Evolutionary conservation across 2,888 invertebrate genomes (phyloP).

Genomic region (Gerris lacustris): DNA sequence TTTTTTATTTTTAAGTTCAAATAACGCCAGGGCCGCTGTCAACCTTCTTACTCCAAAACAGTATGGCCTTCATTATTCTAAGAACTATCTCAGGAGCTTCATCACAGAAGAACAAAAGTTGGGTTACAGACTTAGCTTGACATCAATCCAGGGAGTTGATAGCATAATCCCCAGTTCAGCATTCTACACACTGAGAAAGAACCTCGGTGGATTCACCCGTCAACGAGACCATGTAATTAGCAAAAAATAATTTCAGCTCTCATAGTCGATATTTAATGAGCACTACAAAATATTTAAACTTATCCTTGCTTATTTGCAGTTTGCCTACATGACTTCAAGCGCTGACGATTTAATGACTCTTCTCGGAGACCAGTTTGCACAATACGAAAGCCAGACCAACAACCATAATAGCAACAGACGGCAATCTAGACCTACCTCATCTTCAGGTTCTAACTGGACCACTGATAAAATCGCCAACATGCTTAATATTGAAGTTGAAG

Average conservation of each 20-base stretch:
- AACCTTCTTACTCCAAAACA: conserved; percentile 38
- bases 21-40: conserved; percentile 40
- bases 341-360: conserved; percentile 35
- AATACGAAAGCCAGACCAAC: neutral
- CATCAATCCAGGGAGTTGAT: conserved; percentile 47
- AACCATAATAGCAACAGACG: neutral
- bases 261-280: neutral
- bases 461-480: conserved; percentile 46
- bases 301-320: conserved; percentile 22
- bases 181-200: conserved; percentile 32
- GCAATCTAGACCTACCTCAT: neutral
- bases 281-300: too few species aligned
- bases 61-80: conserved; percentile 28
- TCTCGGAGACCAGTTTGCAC: conserved; percentile 20
- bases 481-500: conserved; percentile 44
- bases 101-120: conserved; percentile 36
- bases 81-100: conserved; percentile 21
- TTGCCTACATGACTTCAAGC: conserved; percentile 38
- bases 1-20: conserved; percentile 34
- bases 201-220: conserved; percentile 36
- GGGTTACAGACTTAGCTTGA: conserved; percentile 37
- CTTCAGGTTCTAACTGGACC: conserved; percentile 35
- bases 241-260: neutral
- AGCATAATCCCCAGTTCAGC: conserved; percentile 42
- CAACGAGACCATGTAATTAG: conserved; percentile 29